Base-by-base conservation (phyloP, 2,888 invertebrate species). In the Elgonia sp. region DNA sequence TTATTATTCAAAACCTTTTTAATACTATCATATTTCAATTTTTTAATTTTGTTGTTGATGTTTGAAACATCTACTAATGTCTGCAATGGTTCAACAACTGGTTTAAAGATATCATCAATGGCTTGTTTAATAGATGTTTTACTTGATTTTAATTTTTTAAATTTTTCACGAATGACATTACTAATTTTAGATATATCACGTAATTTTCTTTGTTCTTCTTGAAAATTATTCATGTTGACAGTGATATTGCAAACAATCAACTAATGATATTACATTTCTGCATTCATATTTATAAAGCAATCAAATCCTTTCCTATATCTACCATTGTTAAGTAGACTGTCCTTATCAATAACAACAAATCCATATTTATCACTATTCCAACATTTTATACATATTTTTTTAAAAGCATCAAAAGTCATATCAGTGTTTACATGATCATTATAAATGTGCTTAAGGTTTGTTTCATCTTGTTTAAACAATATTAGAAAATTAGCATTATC, bases 271-370 rank as follows among this genome's bases (percentile, higher is more conserved):
- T 42, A 42, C 42, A 42, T 42, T n/a, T n/a, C n/a, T n/a, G n/a
- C n/a, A n/a, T n/a, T n/a, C n/a, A n/a, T n/a, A n/a, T n/a, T n/a
- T n/a, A n/a, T 42, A 39, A 37, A 7, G 21, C 72, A 84, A 73
- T 84, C 77, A 20, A 84, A 84, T 3, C 84, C 90, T 63, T 84
- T 87, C 21, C 91, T 82, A 67, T 91, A 90, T 29, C 91, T 69
- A 16, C 91, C 87, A 10, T 87, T 69, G 50, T 87, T 83, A 0
- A 89, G 14, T 50, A 84, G 86, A 53, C 42, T 53, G 16, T 53
- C 53, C 16, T 53, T 53, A 53, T 53, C 53, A 14, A 60, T 60
- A n/a, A n/a, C n/a, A n/a, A n/a, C n/a, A n/a, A n/a, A n/a, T n/a
- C n/a, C n/a, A n/a, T n/a, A n/a, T n/a, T 21, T 29, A 29, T 60